Evolutionary conservation across 2,113 vertebrate species (phyloP).

Genomic region (Scopus umbretta): DNA sequence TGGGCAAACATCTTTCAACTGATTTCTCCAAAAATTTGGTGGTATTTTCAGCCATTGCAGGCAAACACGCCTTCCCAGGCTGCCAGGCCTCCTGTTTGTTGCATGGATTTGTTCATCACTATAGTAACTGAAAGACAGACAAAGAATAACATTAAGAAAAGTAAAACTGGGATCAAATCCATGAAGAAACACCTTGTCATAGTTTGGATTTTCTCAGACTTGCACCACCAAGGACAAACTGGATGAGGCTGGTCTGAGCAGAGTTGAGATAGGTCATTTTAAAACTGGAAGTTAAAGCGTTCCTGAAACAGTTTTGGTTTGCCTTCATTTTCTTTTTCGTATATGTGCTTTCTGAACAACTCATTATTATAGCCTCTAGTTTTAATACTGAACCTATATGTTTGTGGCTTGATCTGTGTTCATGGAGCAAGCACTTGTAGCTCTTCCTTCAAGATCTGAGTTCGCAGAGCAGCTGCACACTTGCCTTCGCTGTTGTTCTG

Average conservation of each 20-base stretch:
- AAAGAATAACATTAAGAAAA: background rate
- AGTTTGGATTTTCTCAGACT: background rate
- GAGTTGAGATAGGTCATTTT: background rate
- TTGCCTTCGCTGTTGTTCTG: background rate
- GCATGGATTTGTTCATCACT: slow-evolving; percentile 13
- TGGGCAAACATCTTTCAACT: background rate
- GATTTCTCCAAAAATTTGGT: background rate
- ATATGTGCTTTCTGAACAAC: background rate
- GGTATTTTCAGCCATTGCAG: background rate
- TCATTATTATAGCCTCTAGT: background rate
- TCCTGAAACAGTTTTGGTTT: background rate
- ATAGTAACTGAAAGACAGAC: slow-evolving; percentile 46
- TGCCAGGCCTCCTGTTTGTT: background rate
- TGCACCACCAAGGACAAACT: background rate
- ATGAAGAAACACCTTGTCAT: background rate
- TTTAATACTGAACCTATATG: background rate
- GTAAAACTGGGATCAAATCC: background rate
- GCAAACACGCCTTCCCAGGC: background rate
- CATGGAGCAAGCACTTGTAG: background rate
- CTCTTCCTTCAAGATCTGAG: background rate
- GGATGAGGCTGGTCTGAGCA: background rate
- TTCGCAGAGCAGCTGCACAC: background rate
- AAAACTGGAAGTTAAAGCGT: background rate
- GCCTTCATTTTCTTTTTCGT: background rate
- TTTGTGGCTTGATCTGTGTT: background rate